Evolutionary conservation across 2,888 invertebrate species (phyloP).

Genomic region (Dryobotodes eremita): DNA sequence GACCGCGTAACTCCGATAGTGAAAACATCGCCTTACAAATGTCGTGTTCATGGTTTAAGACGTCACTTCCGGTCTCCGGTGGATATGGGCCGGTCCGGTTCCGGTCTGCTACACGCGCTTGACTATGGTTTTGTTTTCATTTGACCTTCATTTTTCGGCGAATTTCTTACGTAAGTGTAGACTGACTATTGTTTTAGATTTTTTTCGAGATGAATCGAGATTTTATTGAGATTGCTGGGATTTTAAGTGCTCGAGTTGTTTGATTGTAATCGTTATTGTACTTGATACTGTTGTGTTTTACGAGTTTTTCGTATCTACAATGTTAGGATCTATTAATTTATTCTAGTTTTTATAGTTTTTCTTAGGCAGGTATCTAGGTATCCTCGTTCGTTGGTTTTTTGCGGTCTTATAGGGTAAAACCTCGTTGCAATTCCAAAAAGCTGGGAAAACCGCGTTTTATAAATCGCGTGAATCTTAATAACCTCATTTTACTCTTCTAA

Average conservation of each 20-base stretch:
- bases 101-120: constrained; percentile 83
- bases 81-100: constrained; percentile 82
- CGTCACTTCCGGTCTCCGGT: constrained; percentile 86
- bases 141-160: constrained; percentile 80
- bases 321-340: constrained; percentile 1
- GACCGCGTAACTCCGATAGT: constrained; percentile 84
- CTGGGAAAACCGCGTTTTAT: not conserved
- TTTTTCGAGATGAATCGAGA: constrained; percentile 44
- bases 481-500: not conserved
- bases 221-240: constrained; percentile 45
- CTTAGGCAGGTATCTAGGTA: not conserved
- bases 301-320: constrained; percentile 15
- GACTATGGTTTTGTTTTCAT: constrained; percentile 85
- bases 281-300: constrained; percentile 27
- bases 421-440: not conserved
- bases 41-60: constrained; percentile 69
- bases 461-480: not conserved
- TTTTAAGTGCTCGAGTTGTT: constrained; percentile 51
- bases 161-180: constrained; percentile 75
- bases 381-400: not conserved
- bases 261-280: constrained; percentile 39
- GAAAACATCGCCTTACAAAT: constrained; percentile 78
- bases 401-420: too few species aligned
- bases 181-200: constrained; percentile 69
- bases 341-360: not conserved